Base-by-base conservation (phyloP, 2,113 vertebrate genomes). In the Engystomops pustulosus region DNA sequence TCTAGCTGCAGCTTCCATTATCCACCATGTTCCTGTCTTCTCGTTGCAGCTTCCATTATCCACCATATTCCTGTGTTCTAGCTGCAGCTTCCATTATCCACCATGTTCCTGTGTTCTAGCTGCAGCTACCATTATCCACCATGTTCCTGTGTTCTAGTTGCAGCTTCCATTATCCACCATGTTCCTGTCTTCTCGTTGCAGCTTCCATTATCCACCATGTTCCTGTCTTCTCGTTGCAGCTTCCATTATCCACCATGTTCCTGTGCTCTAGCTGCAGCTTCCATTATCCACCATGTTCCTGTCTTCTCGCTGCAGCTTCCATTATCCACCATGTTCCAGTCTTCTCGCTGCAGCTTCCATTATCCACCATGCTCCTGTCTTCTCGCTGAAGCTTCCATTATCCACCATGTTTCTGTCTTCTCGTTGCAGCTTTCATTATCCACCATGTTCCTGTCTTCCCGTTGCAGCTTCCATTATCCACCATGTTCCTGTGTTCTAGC, bases 81-180 rank as follows among this genome's bases (percentile, higher is more conserved):
- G 5, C 49, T 53, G 51, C 51, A 55, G 53, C 8, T 14, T 55
- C 53, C 53, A 55, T 25, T 17, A 23, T 23, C n/a, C n/a, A 1
- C 8, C 53, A 10, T 8, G 6, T 10, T 1, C 7, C 23, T 4
- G 8, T 11, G 69, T 11, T 23, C n/a, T 45, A 17, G 68, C 41
- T 68, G 60, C 67, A 68, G 79, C 27, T 49, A 36, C 27, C 67
- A 32, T 51, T 62, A 69, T 68, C 38, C 38, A 47, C 47, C 47
- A 49, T 18, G 47, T 17, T 8, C 47, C 18, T 18, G 14, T 5
- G 15, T 49, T 49, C 15, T 18, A 2, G 2, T 18, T 49, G 14
- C 15, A 49, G 47, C 10, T 10, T 55, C n/a, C 7, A 23, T 55
- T 3, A 23, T 10, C 7, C 2, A 1, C 53, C 20, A 55, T 10